Conservation (phyloP, 2,888 invertebrate genomes). For the Spodoptera picta region DNA sequence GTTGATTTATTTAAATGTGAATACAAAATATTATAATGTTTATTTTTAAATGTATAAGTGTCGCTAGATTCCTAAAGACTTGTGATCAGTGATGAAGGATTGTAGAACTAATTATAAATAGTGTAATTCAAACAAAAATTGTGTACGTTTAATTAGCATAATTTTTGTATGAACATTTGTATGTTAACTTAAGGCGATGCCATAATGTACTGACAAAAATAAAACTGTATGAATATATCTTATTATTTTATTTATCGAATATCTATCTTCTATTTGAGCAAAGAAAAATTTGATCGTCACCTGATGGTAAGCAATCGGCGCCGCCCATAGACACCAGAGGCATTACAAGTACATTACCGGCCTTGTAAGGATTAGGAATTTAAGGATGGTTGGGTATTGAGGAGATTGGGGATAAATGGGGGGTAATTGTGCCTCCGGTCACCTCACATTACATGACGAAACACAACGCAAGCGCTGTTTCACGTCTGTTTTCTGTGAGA, state of each 20-base stretch:
- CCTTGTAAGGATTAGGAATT: no score
- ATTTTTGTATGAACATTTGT: conserved; percentile 64
- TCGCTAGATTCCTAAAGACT: conserved; percentile 46
- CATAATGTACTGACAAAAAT: conserved; percentile 60
- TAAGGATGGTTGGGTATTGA: no score
- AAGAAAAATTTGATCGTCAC: no score
- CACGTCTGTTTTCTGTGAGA: no score
- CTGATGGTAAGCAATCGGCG: no score
- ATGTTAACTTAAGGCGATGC: conserved; percentile 58
- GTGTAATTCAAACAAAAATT: conserved; percentile 38
- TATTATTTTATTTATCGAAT: not conserved
- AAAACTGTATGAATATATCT: conserved; percentile 38
- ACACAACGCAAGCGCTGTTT: no score
- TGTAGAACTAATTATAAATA: conserved; percentile 35
- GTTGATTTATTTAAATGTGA: conserved; percentile 18
- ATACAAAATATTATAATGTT: conserved; percentile 18
- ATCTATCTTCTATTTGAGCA: no score
- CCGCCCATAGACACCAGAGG: no score
- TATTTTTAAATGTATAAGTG: conserved; percentile 21
- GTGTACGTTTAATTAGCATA: conserved; percentile 54
- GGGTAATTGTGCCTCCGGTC: no score
- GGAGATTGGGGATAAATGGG: no score
- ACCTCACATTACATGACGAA: no score
- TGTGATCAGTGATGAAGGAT: conserved; percentile 46
- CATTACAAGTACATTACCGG: no score